Percentiles rank a stretch among this genome's conserved stretches.
phyloP scores from a whole-genome alignment of 2,888 invertebrate species.

The Limenitis camilla region DNA sequence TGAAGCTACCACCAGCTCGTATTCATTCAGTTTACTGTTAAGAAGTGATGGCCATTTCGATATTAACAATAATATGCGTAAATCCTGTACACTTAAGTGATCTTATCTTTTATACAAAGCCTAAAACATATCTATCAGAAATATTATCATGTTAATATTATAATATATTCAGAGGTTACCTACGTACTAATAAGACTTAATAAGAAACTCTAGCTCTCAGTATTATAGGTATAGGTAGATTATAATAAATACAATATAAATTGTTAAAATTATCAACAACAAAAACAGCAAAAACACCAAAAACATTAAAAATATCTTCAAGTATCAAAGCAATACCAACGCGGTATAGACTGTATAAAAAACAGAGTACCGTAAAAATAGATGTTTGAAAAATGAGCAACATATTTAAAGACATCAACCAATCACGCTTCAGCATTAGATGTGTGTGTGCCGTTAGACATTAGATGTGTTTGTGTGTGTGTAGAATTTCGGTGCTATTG shows the following conservation, averaged over 20 bases:
- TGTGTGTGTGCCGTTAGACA: conserved; percentile 39
- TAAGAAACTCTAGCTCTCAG: no score
- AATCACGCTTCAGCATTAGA: conserved; percentile 33
- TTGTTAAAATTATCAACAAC: not conserved
- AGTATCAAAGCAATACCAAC: conserved; percentile 42
- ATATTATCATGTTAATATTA: no score
- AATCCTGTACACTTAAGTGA: no score
- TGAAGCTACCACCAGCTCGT: no score
- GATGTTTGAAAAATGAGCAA: conserved; percentile 64
- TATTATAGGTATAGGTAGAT: no score
- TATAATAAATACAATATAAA: not conserved
- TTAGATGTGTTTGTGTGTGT: conserved; percentile 20
- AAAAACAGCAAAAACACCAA: not conserved
- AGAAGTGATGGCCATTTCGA: no score
- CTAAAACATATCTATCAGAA: no score
- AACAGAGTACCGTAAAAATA: conserved; percentile 66
- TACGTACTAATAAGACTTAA: no score
- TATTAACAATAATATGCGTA: no score
- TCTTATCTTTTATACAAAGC: no score
- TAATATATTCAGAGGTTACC: no score
- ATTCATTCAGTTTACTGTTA: no score
- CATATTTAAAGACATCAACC: conserved; percentile 48
- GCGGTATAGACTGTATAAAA: conserved; percentile 47
- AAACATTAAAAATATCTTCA: not conserved
- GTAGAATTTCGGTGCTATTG: conserved; percentile 20